Base-by-base conservation (phyloP, 2,888 invertebrate genomes). In the Eudasyphora cyanicolor region DNA sequence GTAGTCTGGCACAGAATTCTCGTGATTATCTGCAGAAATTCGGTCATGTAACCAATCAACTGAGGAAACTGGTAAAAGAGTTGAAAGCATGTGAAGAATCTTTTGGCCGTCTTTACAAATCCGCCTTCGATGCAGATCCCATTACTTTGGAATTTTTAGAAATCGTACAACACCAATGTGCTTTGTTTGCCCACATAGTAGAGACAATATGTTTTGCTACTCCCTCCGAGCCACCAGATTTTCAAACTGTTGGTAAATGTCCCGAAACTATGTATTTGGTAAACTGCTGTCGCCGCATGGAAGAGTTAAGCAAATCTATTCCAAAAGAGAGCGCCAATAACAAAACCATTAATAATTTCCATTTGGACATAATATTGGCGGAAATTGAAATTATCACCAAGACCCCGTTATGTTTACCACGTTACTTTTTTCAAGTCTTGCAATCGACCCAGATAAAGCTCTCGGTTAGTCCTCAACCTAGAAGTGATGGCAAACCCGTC, bases 91-190 rank as follows among this genome's bases (percentile, higher is more conserved):
- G 96, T 85, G 95, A 95, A 54, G 95, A 96, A 71, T 93, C 94
- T 80, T 96, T 96, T 88, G 95, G 95, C 88, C 95, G 95, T 81
- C 92, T 97, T 4, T 97, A 97, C 91, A 96, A 96, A 90, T 95
- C 96, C 0, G 96, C 96, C 2, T 97, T 97, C 90, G 97, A 97
- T 93, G 97, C 97, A 0, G 97, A 97, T 93, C 95, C 95, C 6
- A 94, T 94, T 2, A 96, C 97, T 0, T 91, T 97, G 57, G 94
- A 95, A 86, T 96, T 96, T 88, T 94, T 96, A 83, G 95, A 95
- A 92, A 93, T 95, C 4, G 89, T 90, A 0, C 91, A 92, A 73
- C 90, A 92, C 82, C 91, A 92, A 70, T 91, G 91, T 38, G 90
- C 90, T 0, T 85, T 92, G 3, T 90, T 92, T 79, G 91, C 91